phyloP scores from a whole-genome alignment of 1,140 invertebrate species.

The Cotesia vestalis region DNA sequence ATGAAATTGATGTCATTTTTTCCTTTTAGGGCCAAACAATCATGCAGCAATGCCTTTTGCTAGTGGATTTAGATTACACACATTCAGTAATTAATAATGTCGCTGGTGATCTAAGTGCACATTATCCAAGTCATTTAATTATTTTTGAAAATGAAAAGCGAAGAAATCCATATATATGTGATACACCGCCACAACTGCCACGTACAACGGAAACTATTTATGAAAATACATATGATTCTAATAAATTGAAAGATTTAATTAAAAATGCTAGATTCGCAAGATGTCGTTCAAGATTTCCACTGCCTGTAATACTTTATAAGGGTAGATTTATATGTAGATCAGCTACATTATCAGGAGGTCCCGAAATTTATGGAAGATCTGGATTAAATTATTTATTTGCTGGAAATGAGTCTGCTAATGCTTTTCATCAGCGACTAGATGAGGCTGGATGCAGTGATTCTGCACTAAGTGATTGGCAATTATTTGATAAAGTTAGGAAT shows the following conservation, averaged over 20 bases:
- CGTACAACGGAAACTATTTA: conserved; percentile 70
- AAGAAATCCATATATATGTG: conserved; percentile 51
- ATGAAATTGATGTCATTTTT: conserved; percentile 22
- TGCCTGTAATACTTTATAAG: conserved; percentile 82
- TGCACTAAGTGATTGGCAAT: conserved; percentile 66
- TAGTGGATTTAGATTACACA: conserved; percentile 74
- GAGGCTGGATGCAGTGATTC: conserved; percentile 50
- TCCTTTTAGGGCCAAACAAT: conserved; percentile 68
- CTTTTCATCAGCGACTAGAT: conserved; percentile 46
- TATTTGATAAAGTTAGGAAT: conserved; percentile 74
- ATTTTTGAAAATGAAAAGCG: conserved; percentile 75
- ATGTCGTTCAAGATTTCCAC: conserved; percentile 80
- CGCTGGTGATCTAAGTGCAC: conserved; percentile 76
- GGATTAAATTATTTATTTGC: conserved; percentile 70
- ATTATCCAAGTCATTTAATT: conserved; percentile 79
- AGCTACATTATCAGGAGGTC: conserved; percentile 75
- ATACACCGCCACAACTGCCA: conserved; percentile 53
- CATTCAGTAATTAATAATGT: conserved; percentile 72
- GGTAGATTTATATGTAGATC: conserved; percentile 79
- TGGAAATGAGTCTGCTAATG: conserved; percentile 50
- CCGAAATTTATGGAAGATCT: conserved; percentile 78
- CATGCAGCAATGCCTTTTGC: conserved; percentile 71
- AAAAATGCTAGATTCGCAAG: conserved; percentile 72
- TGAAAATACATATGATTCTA: conserved; percentile 70
- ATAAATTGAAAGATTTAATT: conserved; percentile 71